Evolutionary conservation across 2,888 invertebrate genomes (phyloP), one percentile per base, ranked within the genome.

Genomic region (Mythimna lalbum): DNA sequence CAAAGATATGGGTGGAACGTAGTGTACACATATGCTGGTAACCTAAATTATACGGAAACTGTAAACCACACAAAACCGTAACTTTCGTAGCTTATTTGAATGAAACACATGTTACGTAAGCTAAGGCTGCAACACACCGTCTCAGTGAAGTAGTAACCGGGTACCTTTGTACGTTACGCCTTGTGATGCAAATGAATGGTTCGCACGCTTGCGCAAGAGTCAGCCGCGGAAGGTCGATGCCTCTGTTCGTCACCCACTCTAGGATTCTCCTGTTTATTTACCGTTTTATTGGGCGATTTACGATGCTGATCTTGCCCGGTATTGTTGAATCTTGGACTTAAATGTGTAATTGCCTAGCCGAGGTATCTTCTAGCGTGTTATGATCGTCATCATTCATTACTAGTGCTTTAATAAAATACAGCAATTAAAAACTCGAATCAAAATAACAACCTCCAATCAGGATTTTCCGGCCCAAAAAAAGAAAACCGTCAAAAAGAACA

Each of bases 151-250:
- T 73, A 84, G 69, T 72, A 65, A 68, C 69, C 31, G 73, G 66
- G 75, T 75, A 73, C 72, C 59, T 63, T 52, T 65, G 81, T 59
- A 69, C 85, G 84, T 84, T 86, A 83, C 80, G 76, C 75, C 74
- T 87, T 86, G 82, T 87, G 80, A 86, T 85, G 83, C 78, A 85
- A 88, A 88, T 85, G 78, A 83, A 81, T 82, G 83, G 82, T 79
- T 82, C 79, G 84, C 84, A 81, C 77, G 75, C 62, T 87, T 87
- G 83, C 82, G 87, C 82, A 88, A 86, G 70, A 74, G 80, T 67
- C 76, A 75, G 80, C 55, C 63, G 73, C 73, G 81, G 84, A 85
- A 86, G 84, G 84, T 85, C 84, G 85, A 82, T 82, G 86, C 86
- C 82, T 86, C 81, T 66, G 69, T 78, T 65, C 79, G 74, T 80